A percentile compares a stretch with the other conserved stretches of the same genome.
Conservation (phyloP, 2,113 vertebrate genomes). For the Boulengeromyrus knoepffleri region DNA sequence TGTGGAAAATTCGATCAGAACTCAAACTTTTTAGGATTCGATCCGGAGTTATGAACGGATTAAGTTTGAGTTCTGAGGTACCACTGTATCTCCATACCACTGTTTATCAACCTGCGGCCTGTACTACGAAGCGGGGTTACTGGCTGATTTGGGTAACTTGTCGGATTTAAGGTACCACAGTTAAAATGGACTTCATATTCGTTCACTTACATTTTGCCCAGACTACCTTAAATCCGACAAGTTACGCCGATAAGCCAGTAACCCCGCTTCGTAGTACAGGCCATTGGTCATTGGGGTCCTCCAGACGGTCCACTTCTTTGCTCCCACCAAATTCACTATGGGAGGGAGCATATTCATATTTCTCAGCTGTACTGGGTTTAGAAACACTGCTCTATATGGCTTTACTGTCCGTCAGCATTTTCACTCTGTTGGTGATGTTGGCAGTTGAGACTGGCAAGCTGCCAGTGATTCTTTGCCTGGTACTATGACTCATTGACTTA, state of each 20-base stretch:
- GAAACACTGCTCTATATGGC: not conserved
- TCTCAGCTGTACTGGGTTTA: not conserved
- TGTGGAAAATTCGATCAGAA: too few species aligned
- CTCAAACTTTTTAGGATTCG: too few species aligned
- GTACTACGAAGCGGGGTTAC: too few species aligned
- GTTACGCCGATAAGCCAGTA: too few species aligned
- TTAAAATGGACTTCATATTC: too few species aligned
- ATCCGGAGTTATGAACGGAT: too few species aligned
- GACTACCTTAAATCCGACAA: too few species aligned
- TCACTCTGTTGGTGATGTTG: not conserved
- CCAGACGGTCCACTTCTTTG: not conserved
- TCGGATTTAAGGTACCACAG: too few species aligned
- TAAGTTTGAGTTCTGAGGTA: too few species aligned
- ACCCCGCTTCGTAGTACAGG: too few species aligned
- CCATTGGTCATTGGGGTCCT: not conserved
- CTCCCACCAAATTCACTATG: not conserved
- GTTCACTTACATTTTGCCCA: too few species aligned
- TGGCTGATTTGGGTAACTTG: too few species aligned
- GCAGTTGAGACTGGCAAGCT: not conserved
- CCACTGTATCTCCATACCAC: not conserved
- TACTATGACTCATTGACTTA: not conserved
- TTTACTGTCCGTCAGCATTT: not conserved
- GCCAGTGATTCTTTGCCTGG: not conserved
- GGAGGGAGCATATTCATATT: not conserved
- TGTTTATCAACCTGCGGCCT: not conserved